These are phyloP conservation scores for Lineus longissimus DNA, from an alignment of 1,140 invertebrate species.

Conservation along the genomic window DNA sequence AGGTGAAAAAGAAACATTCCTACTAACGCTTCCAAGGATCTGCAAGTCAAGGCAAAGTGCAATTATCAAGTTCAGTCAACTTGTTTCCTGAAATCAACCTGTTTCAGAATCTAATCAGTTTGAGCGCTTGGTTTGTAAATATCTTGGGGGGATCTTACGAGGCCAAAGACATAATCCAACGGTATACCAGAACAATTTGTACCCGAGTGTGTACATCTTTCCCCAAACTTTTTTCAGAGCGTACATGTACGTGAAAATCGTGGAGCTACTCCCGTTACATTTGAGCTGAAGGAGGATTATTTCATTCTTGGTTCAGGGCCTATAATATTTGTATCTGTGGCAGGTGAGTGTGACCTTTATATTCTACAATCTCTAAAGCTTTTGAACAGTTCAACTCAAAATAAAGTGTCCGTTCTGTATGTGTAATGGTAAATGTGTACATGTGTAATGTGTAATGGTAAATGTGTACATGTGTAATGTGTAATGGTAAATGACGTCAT, in stretches of 20 bases:
- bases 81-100: too few relatives aligned
- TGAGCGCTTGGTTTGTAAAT: background rate
- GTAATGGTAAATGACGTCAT: background rate
- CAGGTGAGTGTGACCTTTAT: background rate
- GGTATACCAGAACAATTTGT: background rate
- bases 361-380: background rate
- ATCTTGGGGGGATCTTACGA: slow-evolving; percentile 1
- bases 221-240: background rate
- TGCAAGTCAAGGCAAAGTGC: too few relatives aligned
- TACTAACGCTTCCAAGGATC: background rate
- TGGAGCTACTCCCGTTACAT: background rate
- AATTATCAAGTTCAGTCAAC: too few relatives aligned
- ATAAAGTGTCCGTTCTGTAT: background rate
- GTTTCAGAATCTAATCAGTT: too few relatives aligned
- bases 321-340: background rate
- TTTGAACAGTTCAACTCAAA: background rate
- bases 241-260: background rate
- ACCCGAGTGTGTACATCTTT: background rate
- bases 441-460: background rate
- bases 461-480: background rate
- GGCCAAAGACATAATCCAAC: background rate
- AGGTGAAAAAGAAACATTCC: background rate
- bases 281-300: background rate
- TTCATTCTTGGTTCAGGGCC: background rate
- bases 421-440: too few relatives aligned